Conservation (phyloP, 2,113 vertebrate species). For the Oreocharis arfaki region DNA sequence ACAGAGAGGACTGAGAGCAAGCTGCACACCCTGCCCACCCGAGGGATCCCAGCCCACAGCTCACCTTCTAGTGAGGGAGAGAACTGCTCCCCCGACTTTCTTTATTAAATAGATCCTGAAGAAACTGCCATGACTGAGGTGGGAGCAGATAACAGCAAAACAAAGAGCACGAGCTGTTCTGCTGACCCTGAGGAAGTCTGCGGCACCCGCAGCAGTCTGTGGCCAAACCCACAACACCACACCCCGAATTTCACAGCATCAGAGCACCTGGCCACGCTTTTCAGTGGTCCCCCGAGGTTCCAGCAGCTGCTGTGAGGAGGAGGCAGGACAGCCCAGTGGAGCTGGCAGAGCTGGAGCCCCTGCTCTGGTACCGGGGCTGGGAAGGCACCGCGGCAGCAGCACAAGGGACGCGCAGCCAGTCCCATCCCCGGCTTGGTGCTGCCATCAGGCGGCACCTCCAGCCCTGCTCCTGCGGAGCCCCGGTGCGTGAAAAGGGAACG, state of each 20-base stretch:
- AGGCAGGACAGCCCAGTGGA: fast-evolving
- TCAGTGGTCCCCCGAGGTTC: fast-evolving
- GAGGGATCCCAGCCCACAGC: not conserved
- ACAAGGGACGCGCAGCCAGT: fast-evolving
- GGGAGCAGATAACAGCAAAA: not conserved
- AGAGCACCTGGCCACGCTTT: fast-evolving
- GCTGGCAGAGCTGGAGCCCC: not conserved
- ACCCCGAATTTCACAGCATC: fast-evolving
- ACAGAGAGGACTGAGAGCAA: not conserved
- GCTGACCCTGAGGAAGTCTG: fast-evolving
- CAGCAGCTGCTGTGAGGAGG: not conserved
- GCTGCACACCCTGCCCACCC: not conserved
- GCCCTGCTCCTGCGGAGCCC: fast-evolving
- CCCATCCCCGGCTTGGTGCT: not conserved
- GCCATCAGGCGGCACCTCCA: not conserved
- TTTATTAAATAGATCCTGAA: fast-evolving
- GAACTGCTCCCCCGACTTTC: not conserved
- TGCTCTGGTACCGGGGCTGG: not conserved
- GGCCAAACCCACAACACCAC: not conserved
- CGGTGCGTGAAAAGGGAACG: fast-evolving
- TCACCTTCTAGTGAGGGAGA: not conserved
- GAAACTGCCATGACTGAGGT: not conserved
- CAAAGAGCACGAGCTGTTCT: not conserved
- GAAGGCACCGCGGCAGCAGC: not conserved
- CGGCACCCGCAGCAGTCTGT: not conserved